Conservation (phyloP, 2,113 vertebrate genomes). For the Orycteropus afer region DNA sequence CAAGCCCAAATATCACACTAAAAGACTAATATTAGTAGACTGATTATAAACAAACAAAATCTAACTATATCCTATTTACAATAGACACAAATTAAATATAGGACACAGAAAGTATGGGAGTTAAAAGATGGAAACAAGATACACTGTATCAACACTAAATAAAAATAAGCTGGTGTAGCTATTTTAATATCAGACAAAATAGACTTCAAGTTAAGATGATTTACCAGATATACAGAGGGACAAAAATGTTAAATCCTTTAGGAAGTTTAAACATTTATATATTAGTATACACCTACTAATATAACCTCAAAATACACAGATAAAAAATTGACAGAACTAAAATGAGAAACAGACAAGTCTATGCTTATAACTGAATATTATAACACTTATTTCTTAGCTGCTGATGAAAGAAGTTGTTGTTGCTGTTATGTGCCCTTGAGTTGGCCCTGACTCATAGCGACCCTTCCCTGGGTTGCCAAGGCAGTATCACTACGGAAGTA, state of each 20-base stretch:
- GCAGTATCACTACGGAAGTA: too few relatives aligned
- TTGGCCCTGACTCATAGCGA: too few relatives aligned
- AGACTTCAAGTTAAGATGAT: not conserved
- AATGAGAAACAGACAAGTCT: not conserved
- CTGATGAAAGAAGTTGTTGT: not conserved
- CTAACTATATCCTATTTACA: not conserved
- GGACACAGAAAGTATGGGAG: not conserved
- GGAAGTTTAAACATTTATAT: slow-evolving; percentile 25
- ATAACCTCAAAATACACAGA: slow-evolving; percentile 30
- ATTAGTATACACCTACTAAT: not conserved
- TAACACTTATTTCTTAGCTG: not conserved
- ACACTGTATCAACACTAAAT: not conserved
- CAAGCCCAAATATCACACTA: slow-evolving; percentile 22
- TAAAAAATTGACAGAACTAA: not conserved
- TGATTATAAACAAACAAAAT: slow-evolving; percentile 16
- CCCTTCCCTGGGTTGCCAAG: too few relatives aligned
- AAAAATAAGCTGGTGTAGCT: slow-evolving; percentile 15
- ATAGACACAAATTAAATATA: not conserved
- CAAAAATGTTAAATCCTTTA: slow-evolving; percentile 23
- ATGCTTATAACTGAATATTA: not conserved
- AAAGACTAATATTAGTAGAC: not conserved
- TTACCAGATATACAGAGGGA: not conserved
- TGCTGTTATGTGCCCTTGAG: too few relatives aligned
- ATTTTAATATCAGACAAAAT: slow-evolving; percentile 47
- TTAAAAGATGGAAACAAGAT: not conserved